phyloP scores from a whole-genome alignment of 1,140 invertebrate species.

The Euglossa dilemma region DNA sequence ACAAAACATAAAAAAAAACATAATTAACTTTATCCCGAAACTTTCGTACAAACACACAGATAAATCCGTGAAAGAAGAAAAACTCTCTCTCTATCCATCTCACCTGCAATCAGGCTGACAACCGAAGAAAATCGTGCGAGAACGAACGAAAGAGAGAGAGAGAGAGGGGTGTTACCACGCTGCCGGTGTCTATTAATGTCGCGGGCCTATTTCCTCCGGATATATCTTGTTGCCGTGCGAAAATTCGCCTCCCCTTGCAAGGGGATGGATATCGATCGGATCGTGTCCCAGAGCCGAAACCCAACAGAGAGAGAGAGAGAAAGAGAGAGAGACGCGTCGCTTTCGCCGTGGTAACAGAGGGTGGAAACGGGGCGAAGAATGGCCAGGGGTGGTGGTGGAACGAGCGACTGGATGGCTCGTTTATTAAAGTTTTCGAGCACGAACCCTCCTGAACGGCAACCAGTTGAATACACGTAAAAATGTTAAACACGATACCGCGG shows the following conservation, averaged over 20 bases:
- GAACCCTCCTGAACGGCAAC: constrained; percentile 36
- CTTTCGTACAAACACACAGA: too few relatives aligned
- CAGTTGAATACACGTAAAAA: constrained; percentile 53
- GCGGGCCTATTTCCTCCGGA: constrained; percentile 68
- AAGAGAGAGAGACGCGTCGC: background rate
- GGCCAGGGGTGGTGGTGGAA: background rate
- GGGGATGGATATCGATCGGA: constrained; percentile 63
- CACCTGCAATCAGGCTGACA: too few relatives aligned
- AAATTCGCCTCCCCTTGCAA: constrained; percentile 56
- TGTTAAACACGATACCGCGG: constrained; percentile 19
- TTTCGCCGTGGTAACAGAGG: constrained; percentile 28
- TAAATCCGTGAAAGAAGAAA: too few relatives aligned
- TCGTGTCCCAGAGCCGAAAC: constrained; percentile 43
- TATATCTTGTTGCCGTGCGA: constrained; percentile 71
- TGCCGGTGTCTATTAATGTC: constrained; percentile 69
- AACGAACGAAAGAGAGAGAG: constrained; percentile 27
- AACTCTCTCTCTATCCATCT: too few relatives aligned
- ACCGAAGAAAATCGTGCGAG: too few relatives aligned
- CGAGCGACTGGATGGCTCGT: constrained; percentile 34
- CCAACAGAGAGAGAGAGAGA: constrained; percentile 9
- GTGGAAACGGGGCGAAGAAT: background rate
- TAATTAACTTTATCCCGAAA: too few relatives aligned
- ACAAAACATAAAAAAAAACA: too few relatives aligned
- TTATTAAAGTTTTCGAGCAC: constrained; percentile 54
- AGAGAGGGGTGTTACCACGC: constrained; percentile 54